These are phyloP conservation scores for Somateria mollissima DNA, from an alignment of 2,797 vertebrate genomes.

Conservation along the genomic window DNA sequence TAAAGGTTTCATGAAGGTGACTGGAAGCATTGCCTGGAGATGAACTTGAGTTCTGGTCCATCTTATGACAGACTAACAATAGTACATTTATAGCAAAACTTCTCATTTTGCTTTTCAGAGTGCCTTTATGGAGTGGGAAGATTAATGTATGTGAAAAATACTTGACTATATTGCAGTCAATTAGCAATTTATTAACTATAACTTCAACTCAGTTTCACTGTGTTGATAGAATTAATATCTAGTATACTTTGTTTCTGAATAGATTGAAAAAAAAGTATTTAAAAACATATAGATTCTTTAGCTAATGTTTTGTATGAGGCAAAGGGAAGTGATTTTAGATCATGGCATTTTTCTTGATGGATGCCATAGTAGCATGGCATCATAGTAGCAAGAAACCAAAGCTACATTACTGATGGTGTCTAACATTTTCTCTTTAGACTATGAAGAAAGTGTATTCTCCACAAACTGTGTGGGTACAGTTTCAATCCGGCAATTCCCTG, in stretches of 20 bases:
- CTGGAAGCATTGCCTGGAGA: background rate
- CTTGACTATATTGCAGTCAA: background rate
- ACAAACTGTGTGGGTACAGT: conserved; percentile 64
- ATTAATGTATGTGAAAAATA: background rate
- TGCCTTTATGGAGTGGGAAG: background rate
- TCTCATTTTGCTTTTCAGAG: background rate
- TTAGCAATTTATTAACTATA: background rate
- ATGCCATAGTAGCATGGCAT: background rate
- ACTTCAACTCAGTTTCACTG: background rate
- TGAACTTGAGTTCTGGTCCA: background rate
- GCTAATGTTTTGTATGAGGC: background rate
- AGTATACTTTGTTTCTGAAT: background rate
- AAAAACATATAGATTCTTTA: background rate
- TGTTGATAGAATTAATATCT: background rate
- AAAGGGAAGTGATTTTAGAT: background rate
- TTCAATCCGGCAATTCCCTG: conserved; percentile 44
- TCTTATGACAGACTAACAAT: background rate
- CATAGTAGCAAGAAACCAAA: background rate
- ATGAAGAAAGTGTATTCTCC: conserved; percentile 56
- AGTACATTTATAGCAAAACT: background rate
- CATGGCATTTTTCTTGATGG: background rate
- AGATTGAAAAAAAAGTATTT: background rate
- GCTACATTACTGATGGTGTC: background rate
- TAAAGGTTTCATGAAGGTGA: background rate
- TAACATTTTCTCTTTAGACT: conserved; percentile 33